Evolutionary conservation across 2,113 vertebrate species (phyloP).

Genomic region (Onychostruthus taczanowskii): DNA sequence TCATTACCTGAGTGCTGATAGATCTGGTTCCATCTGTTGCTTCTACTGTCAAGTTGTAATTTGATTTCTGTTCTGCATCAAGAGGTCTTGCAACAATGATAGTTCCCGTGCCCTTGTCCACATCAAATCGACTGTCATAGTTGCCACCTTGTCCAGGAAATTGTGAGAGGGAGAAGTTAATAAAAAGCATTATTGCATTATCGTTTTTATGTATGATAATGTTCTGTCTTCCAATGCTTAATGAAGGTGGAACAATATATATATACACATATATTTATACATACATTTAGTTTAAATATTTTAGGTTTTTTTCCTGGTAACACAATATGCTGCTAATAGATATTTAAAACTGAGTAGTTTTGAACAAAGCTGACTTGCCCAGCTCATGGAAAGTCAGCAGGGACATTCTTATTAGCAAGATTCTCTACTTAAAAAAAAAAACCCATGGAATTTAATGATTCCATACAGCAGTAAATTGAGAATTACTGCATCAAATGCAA

Average conservation of each 20-base stretch:
- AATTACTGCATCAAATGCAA: neutral
- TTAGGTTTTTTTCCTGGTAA: neutral
- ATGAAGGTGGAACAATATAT: conserved; percentile 9
- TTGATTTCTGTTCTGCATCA: conserved; percentile 93
- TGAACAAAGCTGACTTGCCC: neutral
- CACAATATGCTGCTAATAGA: neutral
- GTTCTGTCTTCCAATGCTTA: conserved; percentile 22
- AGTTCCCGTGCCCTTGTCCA: conserved; percentile 94
- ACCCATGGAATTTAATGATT: neutral
- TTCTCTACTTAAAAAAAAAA: neutral
- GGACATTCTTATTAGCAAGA: neutral
- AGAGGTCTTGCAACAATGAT: conserved; percentile 91
- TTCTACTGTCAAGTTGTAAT: conserved; percentile 96
- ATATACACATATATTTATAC: neutral
- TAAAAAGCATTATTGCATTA: neutral
- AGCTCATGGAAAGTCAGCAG: neutral
- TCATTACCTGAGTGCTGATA: conserved; percentile 91
- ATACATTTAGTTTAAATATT: neutral
- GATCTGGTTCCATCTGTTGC: conserved; percentile 92
- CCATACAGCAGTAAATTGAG: neutral
- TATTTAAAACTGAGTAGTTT: neutral
- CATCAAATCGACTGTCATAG: conserved; percentile 95
- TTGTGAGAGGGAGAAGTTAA: conserved; percentile 61
- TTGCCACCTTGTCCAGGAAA: conserved; percentile 88
- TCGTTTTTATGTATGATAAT: neutral